These are phyloP conservation scores for Macaca mulatta DNA, from an alignment of 2,113 vertebrate genomes.

Conservation along the genomic window DNA sequence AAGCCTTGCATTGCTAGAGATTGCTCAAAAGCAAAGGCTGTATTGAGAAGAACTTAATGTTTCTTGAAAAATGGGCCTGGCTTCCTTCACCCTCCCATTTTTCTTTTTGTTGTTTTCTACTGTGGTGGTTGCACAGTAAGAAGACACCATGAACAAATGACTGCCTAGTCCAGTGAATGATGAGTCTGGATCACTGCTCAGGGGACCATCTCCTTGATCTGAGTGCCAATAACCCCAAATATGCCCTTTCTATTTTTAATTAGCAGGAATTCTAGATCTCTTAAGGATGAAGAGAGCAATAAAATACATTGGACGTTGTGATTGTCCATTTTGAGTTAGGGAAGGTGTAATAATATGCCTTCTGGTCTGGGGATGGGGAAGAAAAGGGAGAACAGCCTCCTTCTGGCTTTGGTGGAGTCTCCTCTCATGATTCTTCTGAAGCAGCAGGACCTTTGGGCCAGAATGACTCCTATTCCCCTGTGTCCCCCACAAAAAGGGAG, in stretches of 20 bases:
- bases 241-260: not conserved
- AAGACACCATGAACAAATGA: not conserved
- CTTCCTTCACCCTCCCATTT: not conserved
- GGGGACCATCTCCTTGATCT: not conserved
- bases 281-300: not conserved
- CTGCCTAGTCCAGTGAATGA: not conserved
- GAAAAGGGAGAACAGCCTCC: not conserved
- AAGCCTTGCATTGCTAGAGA: not conserved
- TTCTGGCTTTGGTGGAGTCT: not conserved
- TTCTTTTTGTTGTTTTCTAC: not conserved
- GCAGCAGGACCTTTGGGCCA: not conserved
- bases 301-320: not conserved
- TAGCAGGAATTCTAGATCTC: not conserved
- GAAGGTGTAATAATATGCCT: not conserved
- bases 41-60: not conserved
- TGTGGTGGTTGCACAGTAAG: not conserved
- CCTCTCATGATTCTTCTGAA: not conserved
- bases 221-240: not conserved
- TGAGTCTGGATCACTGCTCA: not conserved
- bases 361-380: not conserved
- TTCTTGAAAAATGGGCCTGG: not conserved
- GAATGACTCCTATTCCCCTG: not conserved
- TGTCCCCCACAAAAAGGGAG: not conserved
- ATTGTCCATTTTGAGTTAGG: not conserved
- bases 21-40: no score